Conservation (phyloP, 2,888 invertebrate species). For the Trisateles emortualis region DNA sequence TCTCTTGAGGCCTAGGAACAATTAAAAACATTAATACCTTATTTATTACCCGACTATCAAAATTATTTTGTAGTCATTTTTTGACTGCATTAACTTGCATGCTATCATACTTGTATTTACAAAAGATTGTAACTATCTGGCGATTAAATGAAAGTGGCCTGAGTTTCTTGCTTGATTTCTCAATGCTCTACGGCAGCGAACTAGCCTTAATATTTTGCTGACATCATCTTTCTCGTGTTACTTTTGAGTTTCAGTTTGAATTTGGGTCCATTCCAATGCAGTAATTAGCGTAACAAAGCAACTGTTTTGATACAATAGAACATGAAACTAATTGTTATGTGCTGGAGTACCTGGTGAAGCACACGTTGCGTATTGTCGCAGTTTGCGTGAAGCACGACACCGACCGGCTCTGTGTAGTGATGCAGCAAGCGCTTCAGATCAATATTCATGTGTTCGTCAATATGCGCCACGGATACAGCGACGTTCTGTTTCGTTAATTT, state of each 20-base stretch:
- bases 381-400: constrained; percentile 59
- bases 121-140: too few species aligned
- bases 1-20: constrained; percentile 61
- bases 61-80: too few species aligned
- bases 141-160: too few species aligned
- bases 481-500: constrained; percentile 42
- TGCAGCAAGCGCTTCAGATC: constrained; percentile 41
- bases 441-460: constrained; percentile 28
- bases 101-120: too few species aligned
- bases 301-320: background rate
- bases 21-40: background rate
- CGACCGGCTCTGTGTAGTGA: constrained; percentile 55
- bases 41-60: background rate
- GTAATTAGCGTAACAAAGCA: too few species aligned
- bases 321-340: background rate
- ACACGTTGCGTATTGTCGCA: constrained; percentile 49
- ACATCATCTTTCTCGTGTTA: too few species aligned
- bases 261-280: too few species aligned
- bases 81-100: too few species aligned
- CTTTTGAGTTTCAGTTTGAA: too few species aligned
- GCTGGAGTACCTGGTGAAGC: constrained; percentile 57
- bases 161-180: too few species aligned
- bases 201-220: too few species aligned
- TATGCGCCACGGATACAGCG: constrained; percentile 48
- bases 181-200: too few species aligned